Evolutionary conservation across 2,888 invertebrate genomes (phyloP), one percentile per base, ranked within the genome.

Genomic region (Drosophila prostipennis): DNA sequence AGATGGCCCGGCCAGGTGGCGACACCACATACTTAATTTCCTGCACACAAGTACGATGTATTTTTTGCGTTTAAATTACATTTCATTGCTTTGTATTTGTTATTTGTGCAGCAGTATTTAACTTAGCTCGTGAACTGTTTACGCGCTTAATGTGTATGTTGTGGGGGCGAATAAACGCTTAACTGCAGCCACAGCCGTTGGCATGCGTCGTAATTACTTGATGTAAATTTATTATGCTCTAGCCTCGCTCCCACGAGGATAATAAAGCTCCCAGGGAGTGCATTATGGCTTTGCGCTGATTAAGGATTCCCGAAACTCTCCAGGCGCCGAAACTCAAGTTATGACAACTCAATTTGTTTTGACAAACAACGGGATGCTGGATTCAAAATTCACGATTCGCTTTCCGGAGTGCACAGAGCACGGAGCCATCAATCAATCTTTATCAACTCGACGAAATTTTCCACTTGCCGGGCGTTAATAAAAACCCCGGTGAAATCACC

Each of bases 261-360:
- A 39, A 53, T 53, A 46, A 34, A 64, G 32, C 65, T 39, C 23
- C 43, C 54, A 34, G 64, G 37, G 23, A 8, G n/a, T 45, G 64
- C 52, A 52, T 11, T 32, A 34, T 39, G 23, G 26, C 16, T 43
- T 45, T 45, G 53, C 6, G 32, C 36, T 65, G 64, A 46, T 64
- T 53, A 46, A 45, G 40, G 57, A 16, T 57, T 56, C 13, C 19
- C 13, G 43, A 34, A 34, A 3, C 65, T 37, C 29, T 37, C 14
- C 45, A 52, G 53, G 45, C 45, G 26, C 32, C 37, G 3, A 69
- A 58, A 58, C 48, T 52, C 39, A 60, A 60, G 76, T 79, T 82
- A 82, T 83, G 86, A 81, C 80, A 80, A 78, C 74, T 78, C 70
- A 78, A 86, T 81, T 86, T 81, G 86, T 86, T 83, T 73, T 74